Evolutionary conservation across 2,113 vertebrate genomes (phyloP).

Genomic region (Pungitius pungitius): DNA sequence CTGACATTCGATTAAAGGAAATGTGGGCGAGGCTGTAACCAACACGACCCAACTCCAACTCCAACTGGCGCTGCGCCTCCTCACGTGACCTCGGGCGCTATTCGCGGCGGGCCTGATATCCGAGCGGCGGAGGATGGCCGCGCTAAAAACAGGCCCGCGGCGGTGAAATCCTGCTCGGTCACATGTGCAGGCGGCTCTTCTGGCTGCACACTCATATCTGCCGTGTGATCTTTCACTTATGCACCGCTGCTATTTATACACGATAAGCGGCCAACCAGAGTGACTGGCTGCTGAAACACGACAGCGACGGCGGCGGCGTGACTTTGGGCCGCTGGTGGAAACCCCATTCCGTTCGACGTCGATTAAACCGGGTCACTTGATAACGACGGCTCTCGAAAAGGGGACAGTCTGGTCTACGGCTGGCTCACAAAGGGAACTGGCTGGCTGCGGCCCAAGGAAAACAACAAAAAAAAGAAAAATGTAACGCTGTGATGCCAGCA

Average conservation of each 20-base stretch:
- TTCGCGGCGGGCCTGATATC: constrained; percentile 62
- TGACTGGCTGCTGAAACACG: constrained; percentile 26
- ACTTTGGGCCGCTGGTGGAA: constrained; percentile 54
- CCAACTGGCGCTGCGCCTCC: constrained; percentile 60
- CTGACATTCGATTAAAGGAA: constrained; percentile 63
- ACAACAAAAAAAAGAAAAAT: constrained; percentile 18
- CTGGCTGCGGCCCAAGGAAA: constrained; percentile 39
- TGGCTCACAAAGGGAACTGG: constrained; percentile 33
- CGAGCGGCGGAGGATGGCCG: constrained; percentile 11
- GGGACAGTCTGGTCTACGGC: constrained; percentile 32
- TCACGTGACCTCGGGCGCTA: constrained; percentile 67
- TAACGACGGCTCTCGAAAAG: constrained; percentile 42
- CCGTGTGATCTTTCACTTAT: constrained; percentile 37
- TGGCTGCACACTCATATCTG: constrained; percentile 31
- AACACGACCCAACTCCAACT: constrained; percentile 58
- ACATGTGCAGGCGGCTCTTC: constrained; percentile 31
- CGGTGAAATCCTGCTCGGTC: constrained; percentile 19
- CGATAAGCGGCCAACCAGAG: constrained; percentile 18
- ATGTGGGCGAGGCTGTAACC: constrained; percentile 69
- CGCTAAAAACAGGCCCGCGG: too few relatives aligned
- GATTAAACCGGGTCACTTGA: constrained; percentile 69
- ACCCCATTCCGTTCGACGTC: constrained; percentile 53
- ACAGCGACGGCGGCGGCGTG: too few relatives aligned
- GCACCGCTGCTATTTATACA: constrained; percentile 50
- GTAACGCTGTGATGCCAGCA: constrained; percentile 4